Evolutionary conservation across 2,797 vertebrate genomes (phyloP).

Genomic region (Geotrypetes seraphini): DNA sequence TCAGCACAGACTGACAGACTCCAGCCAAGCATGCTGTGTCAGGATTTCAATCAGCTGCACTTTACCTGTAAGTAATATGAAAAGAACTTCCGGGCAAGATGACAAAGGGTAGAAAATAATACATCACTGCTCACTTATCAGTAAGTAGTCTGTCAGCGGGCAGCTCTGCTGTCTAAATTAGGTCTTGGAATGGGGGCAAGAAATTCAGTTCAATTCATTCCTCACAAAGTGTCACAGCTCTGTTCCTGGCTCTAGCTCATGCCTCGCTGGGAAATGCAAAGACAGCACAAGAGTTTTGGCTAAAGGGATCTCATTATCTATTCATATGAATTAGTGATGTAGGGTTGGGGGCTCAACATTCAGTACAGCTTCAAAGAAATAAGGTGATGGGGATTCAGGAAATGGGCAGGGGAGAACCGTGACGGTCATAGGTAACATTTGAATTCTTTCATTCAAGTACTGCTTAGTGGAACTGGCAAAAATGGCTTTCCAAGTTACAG

Average conservation of each 20-base stretch:
- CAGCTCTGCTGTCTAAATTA: constrained; percentile 20
- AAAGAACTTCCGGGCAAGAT: constrained; percentile 34
- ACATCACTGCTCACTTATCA: constrained; percentile 14
- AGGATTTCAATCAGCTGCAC: constrained; percentile 18
- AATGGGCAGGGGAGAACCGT: no score
- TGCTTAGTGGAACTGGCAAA: no score
- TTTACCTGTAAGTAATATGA: constrained; percentile 29
- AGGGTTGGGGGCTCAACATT: no score
- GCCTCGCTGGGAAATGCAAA: not conserved
- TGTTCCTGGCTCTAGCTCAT: constrained; percentile 7
- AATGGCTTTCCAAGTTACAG: no score
- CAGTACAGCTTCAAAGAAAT: no score
- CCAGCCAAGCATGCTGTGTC: constrained; percentile 5
- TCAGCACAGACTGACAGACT: constrained; percentile 28
- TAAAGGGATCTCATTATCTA: no score
- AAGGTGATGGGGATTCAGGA: no score
- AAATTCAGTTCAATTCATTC: constrained; percentile 5
- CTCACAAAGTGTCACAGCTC: not conserved
- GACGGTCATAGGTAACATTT: no score
- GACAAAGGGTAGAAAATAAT: constrained; percentile 21
- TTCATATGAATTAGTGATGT: no score
- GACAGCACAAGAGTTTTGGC: no score
- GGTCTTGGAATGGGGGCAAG: constrained; percentile 7
- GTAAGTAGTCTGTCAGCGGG: constrained; percentile 5
- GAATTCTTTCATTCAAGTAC: no score